Evolutionary conservation across 92 coral and sea anemone genomes (phyloP), one percentile per base, ranked within the genome.

Genomic region (Palythoa heliodiscus): DNA sequence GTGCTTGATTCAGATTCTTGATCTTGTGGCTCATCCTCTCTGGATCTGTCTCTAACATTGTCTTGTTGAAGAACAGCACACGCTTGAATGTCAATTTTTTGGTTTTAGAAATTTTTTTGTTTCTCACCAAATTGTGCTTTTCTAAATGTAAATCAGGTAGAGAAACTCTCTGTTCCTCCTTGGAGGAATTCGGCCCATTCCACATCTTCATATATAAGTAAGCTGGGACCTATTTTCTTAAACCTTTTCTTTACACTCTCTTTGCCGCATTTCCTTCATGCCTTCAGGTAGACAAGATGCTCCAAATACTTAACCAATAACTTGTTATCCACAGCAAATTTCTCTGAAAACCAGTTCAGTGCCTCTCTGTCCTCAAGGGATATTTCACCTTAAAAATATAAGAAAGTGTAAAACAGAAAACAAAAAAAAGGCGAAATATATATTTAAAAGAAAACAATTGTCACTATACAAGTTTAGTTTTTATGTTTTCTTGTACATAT

Each of bases 291-390:
- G 25, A 64, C 29, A 23, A 64, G 70, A 23, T 64, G 70, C 20
- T 64, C 37, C 35, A 64, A 23, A 64, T 64, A 64, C 35, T 64
- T 60, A 4, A 60, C 22, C 1, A 3, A 3, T 11, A 60, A 60
- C 68, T 60, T 60, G 14, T 60, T 60, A 0, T 60, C 20, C 20
- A 60, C 68, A 60, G 68, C 68, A 60, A 60, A 60, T 60, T 11
- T 60, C 68, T 60, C 68, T 60, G 68, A 60, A 60, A 60, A 60
- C 68, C 68, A 60, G 68, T 60, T 60, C 19, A 60, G 68, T 60
- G 68, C 68, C 68, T 60, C 68, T 60, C 68, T 16, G 14, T 19
- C 68, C 68, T 60, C 68, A 2, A 60, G 17, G 68, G 68, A 60
- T 60, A 60, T 60, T 60, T 60, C 22, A 60, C 68, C 68, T 60